These are phyloP conservation scores for Leguminivora glycinivorella DNA, from an alignment of 1,140 invertebrate species.

Conservation along the genomic window DNA sequence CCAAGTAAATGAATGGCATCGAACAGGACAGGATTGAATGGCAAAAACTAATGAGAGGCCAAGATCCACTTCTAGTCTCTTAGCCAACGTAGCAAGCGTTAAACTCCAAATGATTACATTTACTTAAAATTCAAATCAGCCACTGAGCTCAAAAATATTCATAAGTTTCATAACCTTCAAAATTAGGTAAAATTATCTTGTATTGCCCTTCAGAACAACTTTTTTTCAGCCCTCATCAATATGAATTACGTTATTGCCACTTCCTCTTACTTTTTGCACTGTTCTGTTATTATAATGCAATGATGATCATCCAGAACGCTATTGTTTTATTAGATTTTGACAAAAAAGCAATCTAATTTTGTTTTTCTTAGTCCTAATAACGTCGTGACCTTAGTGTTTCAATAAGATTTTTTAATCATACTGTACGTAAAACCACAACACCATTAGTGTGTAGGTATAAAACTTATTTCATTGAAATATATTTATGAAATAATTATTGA, in stretches of 20 bases:
- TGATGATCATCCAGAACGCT: slow-evolving; percentile 14
- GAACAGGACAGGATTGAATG: no score
- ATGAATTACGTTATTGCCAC: slow-evolving; percentile 1
- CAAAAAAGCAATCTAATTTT: slow-evolving; percentile 17
- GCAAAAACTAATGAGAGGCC: no score
- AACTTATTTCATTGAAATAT: no score
- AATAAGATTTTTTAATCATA: neutral
- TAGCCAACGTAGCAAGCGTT: no score
- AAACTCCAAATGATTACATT: no score
- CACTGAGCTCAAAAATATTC: neutral
- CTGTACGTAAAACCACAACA: neutral
- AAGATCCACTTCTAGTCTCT: no score
- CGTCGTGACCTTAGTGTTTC: neutral
- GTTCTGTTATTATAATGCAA: slow-evolving; percentile 19
- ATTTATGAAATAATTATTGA: no score
- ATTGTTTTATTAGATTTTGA: slow-evolving; percentile 24
- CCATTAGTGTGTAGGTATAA: no score
- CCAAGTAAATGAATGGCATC: no score
- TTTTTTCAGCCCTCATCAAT: neutral
- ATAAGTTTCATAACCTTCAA: no score
- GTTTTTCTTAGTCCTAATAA: slow-evolving; percentile 1
- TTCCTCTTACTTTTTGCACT: slow-evolving; percentile 18
- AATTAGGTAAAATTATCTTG: neutral
- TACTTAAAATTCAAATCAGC: no score
- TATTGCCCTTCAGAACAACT: neutral